Base-by-base conservation (phyloP, 2,888 invertebrate genomes). In the Aspidiotus rigidus region DNA sequence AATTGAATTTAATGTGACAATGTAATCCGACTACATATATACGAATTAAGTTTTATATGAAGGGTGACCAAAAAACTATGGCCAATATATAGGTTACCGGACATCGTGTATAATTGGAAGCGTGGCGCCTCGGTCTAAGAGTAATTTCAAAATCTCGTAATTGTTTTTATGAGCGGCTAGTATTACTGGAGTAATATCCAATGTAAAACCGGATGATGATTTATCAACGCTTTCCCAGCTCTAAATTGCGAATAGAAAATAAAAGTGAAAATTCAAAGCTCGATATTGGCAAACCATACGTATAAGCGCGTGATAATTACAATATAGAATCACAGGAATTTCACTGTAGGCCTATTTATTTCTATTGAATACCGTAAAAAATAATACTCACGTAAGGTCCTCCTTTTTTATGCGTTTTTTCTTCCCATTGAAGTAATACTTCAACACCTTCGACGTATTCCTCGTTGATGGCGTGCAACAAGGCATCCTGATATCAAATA, bases 391-490 rank as follows among this genome's bases (percentile, higher is more conserved):
- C 92, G 77, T 92, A 92, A 72, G 88, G 86, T 73, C 87, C 83
- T 41, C 90, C 90, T 9, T 83, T 80, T 57, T 84, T 82, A 75
- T 93, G 92, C 75, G 86, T 83, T 7, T 84, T 83, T 77, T 94
- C 93, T 78, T 94, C 93, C 86, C 93, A 93, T 75, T 89, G 88
- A 72, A 98, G 81, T 13, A 98, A 82, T 61, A 95, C 81, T 79
- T 98, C 97, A 7, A 97, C 97, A 0, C 94, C 97, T 79, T 98
- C 97, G 69, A 98, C 96, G 77, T 96, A 98, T 77, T 98, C 96
- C 79, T 98, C 97, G 77, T 93, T 93, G 77, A 98, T 97, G 66
- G 98, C 97, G 78, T 97, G 96, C 44, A 98, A 82, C 59, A 97
- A 81, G 16, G 92, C 87, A 80, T 96, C 96, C 85, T 91, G 15